Conservation (phyloP, 2,797 vertebrate genomes). For the Acestrorhynchus altus region DNA sequence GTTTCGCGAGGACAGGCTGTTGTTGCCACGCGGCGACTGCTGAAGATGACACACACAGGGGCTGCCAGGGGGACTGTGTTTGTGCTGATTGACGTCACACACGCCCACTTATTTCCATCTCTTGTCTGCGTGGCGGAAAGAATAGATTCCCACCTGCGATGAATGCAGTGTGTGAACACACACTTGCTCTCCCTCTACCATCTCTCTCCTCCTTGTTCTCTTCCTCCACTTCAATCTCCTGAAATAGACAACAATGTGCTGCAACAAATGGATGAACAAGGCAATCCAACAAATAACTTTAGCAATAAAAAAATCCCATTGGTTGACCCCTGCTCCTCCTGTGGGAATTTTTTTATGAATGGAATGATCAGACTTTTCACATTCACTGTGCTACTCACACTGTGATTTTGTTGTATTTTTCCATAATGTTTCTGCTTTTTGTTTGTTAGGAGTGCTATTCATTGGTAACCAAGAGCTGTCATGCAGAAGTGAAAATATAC, state of each 20-base stretch:
- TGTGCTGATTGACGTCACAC: constrained; percentile 48
- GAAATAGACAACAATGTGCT: constrained; percentile 4
- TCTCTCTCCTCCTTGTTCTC: neutral
- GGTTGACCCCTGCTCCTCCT: neutral
- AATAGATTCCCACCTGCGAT: constrained; percentile 44
- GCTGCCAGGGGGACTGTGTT: constrained; percentile 43
- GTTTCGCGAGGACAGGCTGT: constrained; percentile 22
- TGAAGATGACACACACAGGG: constrained; percentile 42
- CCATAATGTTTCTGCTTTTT: neutral
- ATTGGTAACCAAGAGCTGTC: neutral
- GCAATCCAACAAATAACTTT: neutral
- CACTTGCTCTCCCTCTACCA: neutral
- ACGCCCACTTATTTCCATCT: constrained; percentile 45
- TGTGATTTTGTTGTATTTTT: neutral
- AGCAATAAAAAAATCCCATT: neutral
- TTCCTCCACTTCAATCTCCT: neutral
- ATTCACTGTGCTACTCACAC: neutral
- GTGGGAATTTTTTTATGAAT: neutral
- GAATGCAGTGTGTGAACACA: neutral
- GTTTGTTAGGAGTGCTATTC: neutral
- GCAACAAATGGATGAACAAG: constrained; percentile 17
- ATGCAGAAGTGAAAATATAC: too few species aligned
- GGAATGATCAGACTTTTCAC: neutral
- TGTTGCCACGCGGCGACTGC: constrained; percentile 36
- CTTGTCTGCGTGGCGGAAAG: constrained; percentile 36